A percentile compares a stretch with the other conserved stretches of the same genome.
phyloP scores from a whole-genome alignment of 2,797 vertebrate genomes.

The Falco concolor region DNA sequence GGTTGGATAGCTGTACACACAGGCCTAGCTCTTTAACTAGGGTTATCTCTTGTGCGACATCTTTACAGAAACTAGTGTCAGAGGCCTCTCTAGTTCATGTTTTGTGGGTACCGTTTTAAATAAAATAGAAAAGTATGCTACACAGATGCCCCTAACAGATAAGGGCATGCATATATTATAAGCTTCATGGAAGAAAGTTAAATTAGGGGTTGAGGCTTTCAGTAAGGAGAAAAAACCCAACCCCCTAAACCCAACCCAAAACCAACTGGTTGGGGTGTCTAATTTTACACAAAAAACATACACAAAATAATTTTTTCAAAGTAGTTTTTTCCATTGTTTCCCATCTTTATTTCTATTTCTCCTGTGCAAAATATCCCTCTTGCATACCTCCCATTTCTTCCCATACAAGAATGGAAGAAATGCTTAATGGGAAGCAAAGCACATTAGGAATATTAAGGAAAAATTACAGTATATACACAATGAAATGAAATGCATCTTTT shows the following conservation, averaged over 20 bases:
- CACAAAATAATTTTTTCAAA: background rate
- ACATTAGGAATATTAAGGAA: constrained; percentile 76
- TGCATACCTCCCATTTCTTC: constrained; percentile 37
- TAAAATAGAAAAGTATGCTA: background rate
- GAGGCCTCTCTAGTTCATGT: background rate
- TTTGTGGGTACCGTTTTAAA: background rate
- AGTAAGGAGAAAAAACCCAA: background rate
- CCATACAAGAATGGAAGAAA: constrained; percentile 55
- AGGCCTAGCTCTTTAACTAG: background rate
- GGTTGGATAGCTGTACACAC: background rate
- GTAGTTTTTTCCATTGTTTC: background rate
- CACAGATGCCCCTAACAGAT: background rate
- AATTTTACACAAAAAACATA: background rate
- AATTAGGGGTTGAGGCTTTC: background rate
- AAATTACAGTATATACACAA: constrained; percentile 66
- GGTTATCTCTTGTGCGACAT: background rate
- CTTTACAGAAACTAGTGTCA: background rate
- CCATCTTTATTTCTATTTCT: constrained; percentile 47
- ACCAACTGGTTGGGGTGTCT: background rate
- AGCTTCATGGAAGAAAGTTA: background rate
- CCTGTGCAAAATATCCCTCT: constrained; percentile 53
- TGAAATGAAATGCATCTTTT: constrained; percentile 81
- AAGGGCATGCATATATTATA: background rate
- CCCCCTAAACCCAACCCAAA: background rate
- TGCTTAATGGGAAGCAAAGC: constrained; percentile 73